phyloP scores from a whole-genome alignment of 2,797 vertebrate genomes.

The Manis javanica region DNA sequence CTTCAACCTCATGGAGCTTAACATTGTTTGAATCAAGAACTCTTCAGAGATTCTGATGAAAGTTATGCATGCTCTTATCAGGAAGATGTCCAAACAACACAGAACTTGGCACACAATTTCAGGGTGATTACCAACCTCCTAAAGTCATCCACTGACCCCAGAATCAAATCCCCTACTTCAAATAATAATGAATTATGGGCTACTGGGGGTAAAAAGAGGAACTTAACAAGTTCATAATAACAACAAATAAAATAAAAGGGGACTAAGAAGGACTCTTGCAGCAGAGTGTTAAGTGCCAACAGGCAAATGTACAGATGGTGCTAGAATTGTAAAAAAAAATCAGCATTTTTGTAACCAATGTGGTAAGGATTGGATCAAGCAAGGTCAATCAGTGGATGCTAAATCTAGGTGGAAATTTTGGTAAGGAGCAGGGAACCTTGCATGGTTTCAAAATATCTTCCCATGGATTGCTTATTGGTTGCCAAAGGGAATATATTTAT shows the following conservation, averaged over 20 bases:
- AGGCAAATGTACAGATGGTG: background rate
- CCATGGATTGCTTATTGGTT: background rate
- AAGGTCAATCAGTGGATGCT: background rate
- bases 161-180: slow-evolving; percentile 39
- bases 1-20: background rate
- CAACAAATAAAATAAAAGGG: slow-evolving; percentile 32
- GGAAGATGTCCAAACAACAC: background rate
- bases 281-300: background rate
- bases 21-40: slow-evolving; percentile 25
- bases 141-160: slow-evolving; percentile 2
- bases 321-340: slow-evolving; percentile 2
- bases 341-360: slow-evolving; percentile 24
- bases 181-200: background rate
- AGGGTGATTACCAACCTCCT: slow-evolving; percentile 22
- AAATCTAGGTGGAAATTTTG: slow-evolving; percentile 18
- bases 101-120: slow-evolving; percentile 10
- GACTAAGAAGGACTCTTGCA: background rate
- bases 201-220: background rate
- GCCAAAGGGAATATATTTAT: slow-evolving; percentile 4
- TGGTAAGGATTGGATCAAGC: background rate
- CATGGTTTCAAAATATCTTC: slow-evolving; percentile 56
- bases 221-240: slow-evolving; percentile 21
- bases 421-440: background rate
- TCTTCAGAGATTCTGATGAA: slow-evolving; percentile 27
- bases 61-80: background rate